These are phyloP conservation scores for Salticus scenicus DNA, from an alignment of 2,888 invertebrate species.

Conservation along the genomic window DNA sequence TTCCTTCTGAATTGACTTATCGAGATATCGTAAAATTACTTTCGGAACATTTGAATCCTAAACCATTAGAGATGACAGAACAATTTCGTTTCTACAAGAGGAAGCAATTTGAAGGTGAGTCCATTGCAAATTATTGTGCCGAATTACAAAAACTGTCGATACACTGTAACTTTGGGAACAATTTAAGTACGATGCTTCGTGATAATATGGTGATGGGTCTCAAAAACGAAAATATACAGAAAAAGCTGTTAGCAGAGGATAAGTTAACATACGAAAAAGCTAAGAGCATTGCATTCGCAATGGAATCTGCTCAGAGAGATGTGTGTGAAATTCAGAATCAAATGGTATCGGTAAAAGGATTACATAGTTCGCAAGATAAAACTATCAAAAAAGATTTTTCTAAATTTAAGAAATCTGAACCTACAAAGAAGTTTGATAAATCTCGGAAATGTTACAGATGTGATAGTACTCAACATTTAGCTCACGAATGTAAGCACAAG, in stretches of 20 bases:
- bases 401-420: constrained; percentile 47
- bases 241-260: constrained; percentile 45
- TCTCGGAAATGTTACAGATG: constrained; percentile 54
- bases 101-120: too few relatives aligned
- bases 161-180: constrained; percentile 50
- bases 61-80: too few relatives aligned
- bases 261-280: constrained; percentile 46
- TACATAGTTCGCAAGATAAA: constrained; percentile 38
- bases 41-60: too few relatives aligned
- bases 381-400: constrained; percentile 44
- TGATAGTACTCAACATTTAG: constrained; percentile 54
- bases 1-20: too few relatives aligned
- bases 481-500: constrained; percentile 52
- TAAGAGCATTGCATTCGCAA: constrained; percentile 47
- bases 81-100: too few relatives aligned
- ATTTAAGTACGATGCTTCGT: constrained; percentile 53
- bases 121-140: too few relatives aligned
- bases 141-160: too few relatives aligned
- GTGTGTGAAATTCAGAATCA: constrained; percentile 50
- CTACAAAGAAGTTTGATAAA: constrained; percentile 44
- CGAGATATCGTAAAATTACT: too few relatives aligned
- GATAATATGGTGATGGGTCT: constrained; percentile 45
- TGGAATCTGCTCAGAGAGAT: constrained; percentile 47
- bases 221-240: constrained; percentile 43
- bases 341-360: constrained; percentile 43